Percentiles rank a stretch among this genome's conserved stretches.
Conservation (phyloP, 2,888 invertebrate species). For the Pammene aurita region DNA sequence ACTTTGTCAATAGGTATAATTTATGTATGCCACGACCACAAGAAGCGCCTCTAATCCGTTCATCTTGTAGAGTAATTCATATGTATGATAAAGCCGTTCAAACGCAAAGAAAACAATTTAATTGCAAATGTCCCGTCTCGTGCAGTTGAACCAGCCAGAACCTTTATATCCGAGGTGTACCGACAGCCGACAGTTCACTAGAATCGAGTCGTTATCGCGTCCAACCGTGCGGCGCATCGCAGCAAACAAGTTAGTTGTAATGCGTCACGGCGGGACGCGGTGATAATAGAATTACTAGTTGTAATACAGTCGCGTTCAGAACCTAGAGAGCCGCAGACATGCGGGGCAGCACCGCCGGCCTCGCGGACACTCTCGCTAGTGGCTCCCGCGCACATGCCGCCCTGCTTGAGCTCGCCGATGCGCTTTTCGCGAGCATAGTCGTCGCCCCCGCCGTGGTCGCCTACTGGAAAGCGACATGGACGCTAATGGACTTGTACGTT, state of each 20-base stretch:
- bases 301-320: slow-evolving; percentile 61
- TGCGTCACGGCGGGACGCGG: slow-evolving; percentile 62
- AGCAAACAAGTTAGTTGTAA: slow-evolving; percentile 46
- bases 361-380: slow-evolving; percentile 84
- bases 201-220: slow-evolving; percentile 41
- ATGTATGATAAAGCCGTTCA: slow-evolving; percentile 6
- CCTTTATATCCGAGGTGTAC: slow-evolving; percentile 39
- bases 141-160: slow-evolving; percentile 39
- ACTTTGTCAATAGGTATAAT: too few relatives aligned
- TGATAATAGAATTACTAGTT: slow-evolving; percentile 76
- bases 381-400: slow-evolving; percentile 75
- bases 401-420: slow-evolving; percentile 87
- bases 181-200: slow-evolving; percentile 33
- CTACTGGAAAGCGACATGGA: slow-evolving; percentile 95
- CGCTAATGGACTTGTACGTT: slow-evolving; percentile 88
- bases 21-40: slow-evolving; percentile 6
- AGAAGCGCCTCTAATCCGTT: slow-evolving; percentile 5
- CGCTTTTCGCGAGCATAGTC: slow-evolving; percentile 87
- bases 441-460: slow-evolving; percentile 92
- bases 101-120: slow-evolving; percentile 27
- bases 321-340: slow-evolving; percentile 74
- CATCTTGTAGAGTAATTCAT: slow-evolving; percentile 15
- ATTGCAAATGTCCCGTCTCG: slow-evolving; percentile 22
- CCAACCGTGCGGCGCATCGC: slow-evolving; percentile 41
- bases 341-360: slow-evolving; percentile 87